phyloP scores from a whole-genome alignment of 2,113 vertebrate genomes.

The Chlorodrepanis virens region DNA sequence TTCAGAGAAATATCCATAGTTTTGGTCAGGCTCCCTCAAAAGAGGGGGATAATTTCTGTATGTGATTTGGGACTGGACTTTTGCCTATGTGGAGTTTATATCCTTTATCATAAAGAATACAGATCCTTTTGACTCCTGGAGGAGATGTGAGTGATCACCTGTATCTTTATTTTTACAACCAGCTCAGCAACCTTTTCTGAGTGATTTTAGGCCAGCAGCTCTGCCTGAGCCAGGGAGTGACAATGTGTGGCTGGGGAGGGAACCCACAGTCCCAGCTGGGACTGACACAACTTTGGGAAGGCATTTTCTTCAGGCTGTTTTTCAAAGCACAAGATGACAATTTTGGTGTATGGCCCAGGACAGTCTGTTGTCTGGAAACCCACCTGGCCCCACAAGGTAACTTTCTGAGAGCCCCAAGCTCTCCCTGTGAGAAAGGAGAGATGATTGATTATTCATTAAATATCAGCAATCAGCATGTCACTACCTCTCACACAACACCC shows the following conservation, averaged over 20 bases:
- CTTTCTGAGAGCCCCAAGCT: not conserved
- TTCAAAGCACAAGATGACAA: not conserved
- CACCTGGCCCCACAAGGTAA: not conserved
- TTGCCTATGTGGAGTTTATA: not conserved
- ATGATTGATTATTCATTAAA: not conserved
- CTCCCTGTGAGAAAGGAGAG: not conserved
- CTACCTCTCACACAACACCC: not conserved
- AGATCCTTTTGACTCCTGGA: not conserved
- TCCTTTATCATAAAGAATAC: not conserved
- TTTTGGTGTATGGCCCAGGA: not conserved
- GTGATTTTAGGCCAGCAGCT: not conserved
- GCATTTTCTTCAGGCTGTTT: not conserved
- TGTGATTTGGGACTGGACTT: not conserved
- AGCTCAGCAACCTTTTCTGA: not conserved
- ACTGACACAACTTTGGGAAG: not conserved
- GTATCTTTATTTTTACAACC: not conserved
- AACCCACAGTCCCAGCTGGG: not conserved
- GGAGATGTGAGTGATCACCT: not conserved
- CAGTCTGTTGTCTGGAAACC: not conserved
- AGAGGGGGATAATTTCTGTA: not conserved
- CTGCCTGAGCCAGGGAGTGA: not conserved
- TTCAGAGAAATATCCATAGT: not conserved
- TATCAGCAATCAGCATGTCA: fast-evolving
- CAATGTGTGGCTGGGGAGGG: not conserved
- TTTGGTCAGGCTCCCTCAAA: not conserved